Evolutionary conservation across 37 sponge, comb jelly and placozoan species (phyloP).

Genomic region (Crambe crambe): DNA sequence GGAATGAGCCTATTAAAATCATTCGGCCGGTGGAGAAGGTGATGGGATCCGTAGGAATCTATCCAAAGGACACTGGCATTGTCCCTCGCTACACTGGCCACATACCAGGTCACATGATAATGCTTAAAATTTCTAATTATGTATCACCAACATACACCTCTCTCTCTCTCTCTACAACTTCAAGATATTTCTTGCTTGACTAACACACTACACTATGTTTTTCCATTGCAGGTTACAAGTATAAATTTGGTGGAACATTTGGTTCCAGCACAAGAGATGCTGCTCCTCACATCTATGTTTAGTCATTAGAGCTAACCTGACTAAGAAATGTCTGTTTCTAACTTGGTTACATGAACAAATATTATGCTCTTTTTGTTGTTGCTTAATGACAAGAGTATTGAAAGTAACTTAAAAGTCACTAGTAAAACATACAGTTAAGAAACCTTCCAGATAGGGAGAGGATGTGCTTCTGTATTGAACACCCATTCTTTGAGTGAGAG

Average conservation of each 20-base stretch:
- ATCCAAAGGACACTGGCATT: slow-evolving; percentile 78
- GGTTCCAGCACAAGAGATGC: slow-evolving; percentile 61
- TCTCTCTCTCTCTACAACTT: too few relatives aligned
- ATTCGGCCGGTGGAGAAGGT: slow-evolving; percentile 21
- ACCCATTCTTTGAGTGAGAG: slow-evolving; percentile 77
- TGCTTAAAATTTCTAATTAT: not conserved
- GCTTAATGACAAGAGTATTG: not conserved
- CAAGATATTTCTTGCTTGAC: too few relatives aligned
- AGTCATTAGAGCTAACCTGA: too few relatives aligned
- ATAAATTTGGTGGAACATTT: slow-evolving; percentile 75
- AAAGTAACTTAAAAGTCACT: not conserved
- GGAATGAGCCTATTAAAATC: slow-evolving; percentile 55
- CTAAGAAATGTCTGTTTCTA: too few relatives aligned
- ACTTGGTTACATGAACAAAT: too few relatives aligned
- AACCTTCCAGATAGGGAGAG: slow-evolving; percentile 68
- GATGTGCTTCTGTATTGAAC: slow-evolving; percentile 96
- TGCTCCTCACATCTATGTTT: slow-evolving; percentile 38
- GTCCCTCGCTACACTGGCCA: slow-evolving; percentile 96
- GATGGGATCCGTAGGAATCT: slow-evolving; percentile 38
- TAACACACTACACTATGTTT: too few relatives aligned
- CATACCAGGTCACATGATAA: slow-evolving; percentile 67
- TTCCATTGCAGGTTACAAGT: slow-evolving; percentile 59
- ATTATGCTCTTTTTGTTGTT: not conserved
- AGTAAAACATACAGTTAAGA: not conserved
- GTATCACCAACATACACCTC: too few relatives aligned